Base-by-base conservation (phyloP, 1,140 invertebrate species). In the Drosophila seguyi region DNA sequence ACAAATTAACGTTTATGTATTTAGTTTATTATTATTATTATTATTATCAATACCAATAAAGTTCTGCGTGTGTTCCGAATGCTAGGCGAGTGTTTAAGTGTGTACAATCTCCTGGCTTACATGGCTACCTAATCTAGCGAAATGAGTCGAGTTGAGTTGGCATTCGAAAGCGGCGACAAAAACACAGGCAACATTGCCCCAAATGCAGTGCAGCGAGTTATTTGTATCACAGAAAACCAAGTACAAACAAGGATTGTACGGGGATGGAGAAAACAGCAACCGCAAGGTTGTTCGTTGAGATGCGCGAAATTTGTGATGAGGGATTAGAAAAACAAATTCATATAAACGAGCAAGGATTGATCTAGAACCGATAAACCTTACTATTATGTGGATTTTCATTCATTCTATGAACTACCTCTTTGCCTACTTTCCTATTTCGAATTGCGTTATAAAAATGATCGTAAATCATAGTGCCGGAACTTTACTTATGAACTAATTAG, bases 191-290 rank as follows among this genome's bases (percentile, higher is more conserved):
- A 47, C 68, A 71, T 71, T 58, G 36, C 68, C 44, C 65, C 58
- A 80, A 53, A 85, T 77, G 76, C 72, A 85, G 77, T 75, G 71
- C 47, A 67, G 75, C 42, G 44, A 72, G 66, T 50, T 72, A 72
- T 81, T 84, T 74, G 77, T 84, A 84, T 84, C 81, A 84, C 81
- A 84, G 81, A 84, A 81, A 84, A 84, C 77, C 75, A 85, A 84
- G 73, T 81, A 81, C 69, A 85, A 81, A 73, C 60, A 44, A 73
- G 48, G 72, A 53, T 67, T 58, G n/a, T 55, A 57, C 52, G 56
- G 27, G 73, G 45, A 48, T 75, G 47, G 42, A 61, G 38, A 27
- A 61, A 61, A 57, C 11, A 10, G 10, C 38, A 36, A 18, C 25
- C 10, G 6, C 38, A 39, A 38, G n/a, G 31, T 47, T 38, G 25